Evolutionary conservation across 92 coral and sea anemone genomes (phyloP).

Genomic region (Epizoanthus fatuus): DNA sequence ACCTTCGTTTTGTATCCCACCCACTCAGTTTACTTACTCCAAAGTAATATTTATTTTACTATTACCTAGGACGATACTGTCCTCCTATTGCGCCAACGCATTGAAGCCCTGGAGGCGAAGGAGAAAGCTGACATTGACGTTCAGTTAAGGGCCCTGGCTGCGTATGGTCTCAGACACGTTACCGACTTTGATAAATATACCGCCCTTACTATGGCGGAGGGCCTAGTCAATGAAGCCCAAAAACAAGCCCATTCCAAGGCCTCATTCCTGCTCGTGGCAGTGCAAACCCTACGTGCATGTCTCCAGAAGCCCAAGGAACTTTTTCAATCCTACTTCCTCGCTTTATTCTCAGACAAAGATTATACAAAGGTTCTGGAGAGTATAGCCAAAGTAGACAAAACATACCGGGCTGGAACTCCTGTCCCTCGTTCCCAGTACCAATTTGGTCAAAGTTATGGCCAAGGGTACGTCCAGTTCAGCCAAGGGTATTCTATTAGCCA

Average conservation of each 20-base stretch:
- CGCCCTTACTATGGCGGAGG: conserved; percentile 30
- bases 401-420: neutral
- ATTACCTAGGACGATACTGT: too few species aligned
- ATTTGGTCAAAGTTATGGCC: too few species aligned
- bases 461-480: neutral
- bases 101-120: conserved; percentile 10
- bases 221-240: neutral
- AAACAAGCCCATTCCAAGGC: conserved; percentile 7
- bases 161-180: neutral
- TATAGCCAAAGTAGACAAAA: conserved; percentile 42
- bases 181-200: conserved; percentile 44
- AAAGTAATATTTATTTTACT: too few species aligned
- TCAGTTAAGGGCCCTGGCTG: neutral
- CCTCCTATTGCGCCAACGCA: neutral
- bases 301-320: neutral
- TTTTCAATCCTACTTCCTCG: conserved; percentile 35
- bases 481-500: neutral
- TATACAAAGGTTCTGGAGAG: conserved; percentile 41
- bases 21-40: too few species aligned
- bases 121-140: neutral
- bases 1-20: too few species aligned
- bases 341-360: conserved; percentile 41
- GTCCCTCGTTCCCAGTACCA: neutral
- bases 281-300: conserved; percentile 9
- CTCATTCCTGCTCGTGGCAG: conserved; percentile 1